Conservation (phyloP, 2,888 invertebrate genomes). For the Ypsolopha sequella region DNA sequence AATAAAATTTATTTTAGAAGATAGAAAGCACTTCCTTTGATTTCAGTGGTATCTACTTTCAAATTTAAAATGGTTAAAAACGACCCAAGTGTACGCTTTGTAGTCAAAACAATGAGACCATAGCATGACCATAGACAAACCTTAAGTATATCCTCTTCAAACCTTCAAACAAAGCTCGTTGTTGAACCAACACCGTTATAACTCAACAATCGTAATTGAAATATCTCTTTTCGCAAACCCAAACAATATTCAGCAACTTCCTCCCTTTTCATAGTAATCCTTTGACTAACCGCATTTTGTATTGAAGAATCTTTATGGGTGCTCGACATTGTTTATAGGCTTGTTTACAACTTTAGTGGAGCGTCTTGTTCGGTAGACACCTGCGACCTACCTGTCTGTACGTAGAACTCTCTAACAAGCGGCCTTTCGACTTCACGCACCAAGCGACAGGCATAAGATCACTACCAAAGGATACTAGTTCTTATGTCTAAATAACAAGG, state of each 20-base stretch:
- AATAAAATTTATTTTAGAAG: too few species aligned
- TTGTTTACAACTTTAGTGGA: slow-evolving; percentile 33
- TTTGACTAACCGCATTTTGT: slow-evolving; percentile 31
- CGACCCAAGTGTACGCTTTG: neutral
- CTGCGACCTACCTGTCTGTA: slow-evolving; percentile 57
- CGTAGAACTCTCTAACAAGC: slow-evolving; percentile 52
- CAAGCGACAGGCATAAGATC: too few species aligned
- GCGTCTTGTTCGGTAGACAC: slow-evolving; percentile 32
- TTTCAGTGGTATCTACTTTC: too few species aligned
- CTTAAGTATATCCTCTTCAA: slow-evolving; percentile 11
- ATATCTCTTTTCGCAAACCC: slow-evolving; percentile 44
- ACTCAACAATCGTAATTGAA: slow-evolving; percentile 27
- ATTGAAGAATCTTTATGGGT: slow-evolving; percentile 17
- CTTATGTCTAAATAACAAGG: too few species aligned
- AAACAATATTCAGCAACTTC: slow-evolving; percentile 39
- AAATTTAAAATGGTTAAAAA: too few species aligned
- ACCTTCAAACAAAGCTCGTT: slow-evolving; percentile 17
- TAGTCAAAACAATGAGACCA: neutral
- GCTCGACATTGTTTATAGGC: slow-evolving; percentile 41
- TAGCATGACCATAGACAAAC: neutral
- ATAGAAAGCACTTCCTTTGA: too few species aligned
- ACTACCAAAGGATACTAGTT: too few species aligned
- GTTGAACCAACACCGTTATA: slow-evolving; percentile 36
- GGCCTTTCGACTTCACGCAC: slow-evolving; percentile 41
- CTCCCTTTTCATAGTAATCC: slow-evolving; percentile 42